These are phyloP conservation scores for Amblyopsis hoosieri DNA, from an alignment of 2,797 vertebrate species.

Conservation along the genomic window DNA sequence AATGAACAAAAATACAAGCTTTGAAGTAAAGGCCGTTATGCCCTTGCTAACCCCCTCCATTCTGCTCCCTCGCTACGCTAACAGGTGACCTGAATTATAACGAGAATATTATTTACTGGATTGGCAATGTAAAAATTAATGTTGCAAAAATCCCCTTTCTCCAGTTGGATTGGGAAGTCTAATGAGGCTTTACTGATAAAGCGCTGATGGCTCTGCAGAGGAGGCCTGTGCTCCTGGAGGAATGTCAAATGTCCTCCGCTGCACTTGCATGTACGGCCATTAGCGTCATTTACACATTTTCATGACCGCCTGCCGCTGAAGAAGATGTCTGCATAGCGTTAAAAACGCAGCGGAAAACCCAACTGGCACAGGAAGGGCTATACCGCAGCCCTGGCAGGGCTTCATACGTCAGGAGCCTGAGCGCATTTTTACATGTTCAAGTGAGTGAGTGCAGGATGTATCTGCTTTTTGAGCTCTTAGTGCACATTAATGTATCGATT, in stretches of 20 bases:
- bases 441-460: conserved; percentile 49
- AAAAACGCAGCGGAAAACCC: conserved; percentile 61
- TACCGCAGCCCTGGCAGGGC: conserved; percentile 22
- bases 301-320: conserved; percentile 44
- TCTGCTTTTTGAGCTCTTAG: conserved; percentile 61
- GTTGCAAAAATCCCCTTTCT: conserved; percentile 84
- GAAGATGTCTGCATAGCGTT: conserved; percentile 36
- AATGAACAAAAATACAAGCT: conserved; percentile 15
- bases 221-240: conserved; percentile 60
- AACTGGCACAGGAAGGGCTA: conserved; percentile 34
- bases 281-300: conserved; percentile 63
- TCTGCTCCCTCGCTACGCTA: conserved; percentile 29
- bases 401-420: conserved; percentile 39
- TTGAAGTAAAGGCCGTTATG: background rate
- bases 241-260: conserved; percentile 72
- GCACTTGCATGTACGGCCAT: conserved; percentile 63
- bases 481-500: conserved; percentile 71
- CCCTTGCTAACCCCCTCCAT: background rate
- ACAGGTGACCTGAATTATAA: conserved; percentile 75
- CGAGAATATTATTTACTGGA: conserved; percentile 87
- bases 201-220: conserved; percentile 78
- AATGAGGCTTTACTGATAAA: conserved; percentile 88
- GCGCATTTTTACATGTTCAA: conserved; percentile 77
- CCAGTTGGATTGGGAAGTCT: conserved; percentile 80
- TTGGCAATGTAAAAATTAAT: conserved; percentile 88